A percentile compares a stretch with the other conserved stretches of the same genome.
These are phyloP conservation scores for Halcyon smyrnensis DNA, from an alignment of 2,797 vertebrate species.

Conservation along the genomic window DNA sequence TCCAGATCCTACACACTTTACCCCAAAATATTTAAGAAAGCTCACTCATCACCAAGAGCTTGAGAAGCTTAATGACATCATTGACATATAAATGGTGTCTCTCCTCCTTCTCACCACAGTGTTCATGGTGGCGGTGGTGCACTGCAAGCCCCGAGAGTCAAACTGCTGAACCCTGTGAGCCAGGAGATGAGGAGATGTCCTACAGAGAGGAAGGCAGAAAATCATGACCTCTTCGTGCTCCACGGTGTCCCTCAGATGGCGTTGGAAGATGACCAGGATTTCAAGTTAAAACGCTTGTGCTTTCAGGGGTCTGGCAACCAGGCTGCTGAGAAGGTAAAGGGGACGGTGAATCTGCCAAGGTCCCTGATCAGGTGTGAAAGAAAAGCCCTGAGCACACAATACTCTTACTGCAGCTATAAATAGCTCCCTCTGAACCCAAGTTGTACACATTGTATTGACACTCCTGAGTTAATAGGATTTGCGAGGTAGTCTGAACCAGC, in stretches of 20 bases:
- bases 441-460: constrained; percentile 10
- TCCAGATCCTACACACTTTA: neutral
- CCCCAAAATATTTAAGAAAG: neutral
- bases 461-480: constrained; percentile 61
- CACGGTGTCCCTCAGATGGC: neutral
- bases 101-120: neutral
- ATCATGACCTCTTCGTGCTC: neutral
- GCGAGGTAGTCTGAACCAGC: constrained; percentile 2
- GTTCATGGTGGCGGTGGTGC: neutral
- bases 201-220: neutral
- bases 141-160: neutral
- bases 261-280: neutral
- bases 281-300: neutral
- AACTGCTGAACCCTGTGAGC: neutral
- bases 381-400: constrained; percentile 26
- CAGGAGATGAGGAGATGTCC: neutral
- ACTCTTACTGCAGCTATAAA: constrained; percentile 56
- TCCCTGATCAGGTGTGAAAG: neutral
- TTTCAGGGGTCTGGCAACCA: neutral
- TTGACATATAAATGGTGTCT: accelerated
- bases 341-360: neutral
- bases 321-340: neutral
- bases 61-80: neutral
- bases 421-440: constrained; percentile 18
- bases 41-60: neutral